These are phyloP conservation scores for Rhagonycha lutea DNA, from an alignment of 2,888 invertebrate species.

Conservation along the genomic window DNA sequence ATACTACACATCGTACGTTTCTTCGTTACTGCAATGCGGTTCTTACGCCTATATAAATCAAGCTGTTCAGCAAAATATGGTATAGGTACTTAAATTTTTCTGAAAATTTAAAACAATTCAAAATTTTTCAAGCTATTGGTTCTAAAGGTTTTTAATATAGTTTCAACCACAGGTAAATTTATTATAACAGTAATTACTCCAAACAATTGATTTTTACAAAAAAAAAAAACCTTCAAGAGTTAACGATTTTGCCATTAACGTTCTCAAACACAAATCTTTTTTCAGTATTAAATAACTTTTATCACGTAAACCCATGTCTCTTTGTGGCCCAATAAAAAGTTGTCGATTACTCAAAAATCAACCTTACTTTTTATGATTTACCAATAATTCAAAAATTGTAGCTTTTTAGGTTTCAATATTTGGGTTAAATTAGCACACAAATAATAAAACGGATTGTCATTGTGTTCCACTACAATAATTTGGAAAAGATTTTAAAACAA, in stretches of 20 bases:
- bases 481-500: not conserved
- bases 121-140: not conserved
- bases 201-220: not conserved
- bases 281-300: not conserved
- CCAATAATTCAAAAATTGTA: not conserved
- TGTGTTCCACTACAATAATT: not conserved
- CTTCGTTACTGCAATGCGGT: not conserved
- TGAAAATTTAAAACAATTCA: not conserved
- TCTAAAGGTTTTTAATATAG: not conserved
- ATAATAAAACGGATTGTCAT: not conserved
- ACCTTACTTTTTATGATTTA: not conserved
- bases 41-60: not conserved
- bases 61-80: not conserved
- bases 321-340: not conserved
- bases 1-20: not conserved
- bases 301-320: not conserved
- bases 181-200: not conserved
- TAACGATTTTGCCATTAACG: not conserved
- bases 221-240: not conserved
- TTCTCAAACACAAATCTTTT: not conserved
- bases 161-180: not conserved
- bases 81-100: not conserved
- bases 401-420: not conserved
- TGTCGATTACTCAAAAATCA: not conserved
- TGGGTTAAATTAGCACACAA: not conserved